These are phyloP conservation scores for Gymnorhina tibicen DNA, from an alignment of 2,113 vertebrate species.

Conservation along the genomic window DNA sequence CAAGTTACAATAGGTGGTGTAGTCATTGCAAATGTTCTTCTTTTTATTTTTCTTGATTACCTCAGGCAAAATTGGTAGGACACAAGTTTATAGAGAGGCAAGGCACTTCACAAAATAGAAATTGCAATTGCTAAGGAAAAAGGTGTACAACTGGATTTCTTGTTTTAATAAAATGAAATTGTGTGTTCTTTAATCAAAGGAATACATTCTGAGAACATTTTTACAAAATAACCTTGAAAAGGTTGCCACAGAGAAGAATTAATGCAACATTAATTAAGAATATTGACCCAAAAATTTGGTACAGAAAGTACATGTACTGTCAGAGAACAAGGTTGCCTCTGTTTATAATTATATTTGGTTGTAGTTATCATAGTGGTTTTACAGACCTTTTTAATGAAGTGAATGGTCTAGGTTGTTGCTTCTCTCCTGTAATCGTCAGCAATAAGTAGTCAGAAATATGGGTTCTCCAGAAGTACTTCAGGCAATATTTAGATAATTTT, in stretches of 20 bases:
- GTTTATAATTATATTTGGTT: background rate
- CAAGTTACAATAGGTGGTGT: background rate
- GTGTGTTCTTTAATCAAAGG: constrained; percentile 7
- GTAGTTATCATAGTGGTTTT: background rate
- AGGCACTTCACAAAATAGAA: background rate
- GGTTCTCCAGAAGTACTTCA: background rate
- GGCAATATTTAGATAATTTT: background rate
- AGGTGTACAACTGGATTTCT: background rate
- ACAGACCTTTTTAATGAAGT: background rate
- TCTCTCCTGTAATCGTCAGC: background rate
- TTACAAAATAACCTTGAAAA: background rate
- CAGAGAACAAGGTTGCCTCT: background rate
- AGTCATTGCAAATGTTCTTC: background rate
- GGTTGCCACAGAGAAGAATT: background rate
- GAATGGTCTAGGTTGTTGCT: background rate
- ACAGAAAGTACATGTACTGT: background rate
- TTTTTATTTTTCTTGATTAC: background rate
- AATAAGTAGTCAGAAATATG: background rate
- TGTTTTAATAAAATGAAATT: background rate
- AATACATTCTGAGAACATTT: background rate
- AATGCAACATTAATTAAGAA: constrained; percentile 13
- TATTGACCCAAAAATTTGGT: constrained; percentile 1
- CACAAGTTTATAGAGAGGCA: background rate
- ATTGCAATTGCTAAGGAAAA: background rate
- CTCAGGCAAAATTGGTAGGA: background rate